A percentile compares a stretch with the other conserved stretches of the same genome.
These are phyloP conservation scores for Pachymerium ferrugineum DNA, from an alignment of 2,888 invertebrate genomes.

Conservation along the genomic window DNA sequence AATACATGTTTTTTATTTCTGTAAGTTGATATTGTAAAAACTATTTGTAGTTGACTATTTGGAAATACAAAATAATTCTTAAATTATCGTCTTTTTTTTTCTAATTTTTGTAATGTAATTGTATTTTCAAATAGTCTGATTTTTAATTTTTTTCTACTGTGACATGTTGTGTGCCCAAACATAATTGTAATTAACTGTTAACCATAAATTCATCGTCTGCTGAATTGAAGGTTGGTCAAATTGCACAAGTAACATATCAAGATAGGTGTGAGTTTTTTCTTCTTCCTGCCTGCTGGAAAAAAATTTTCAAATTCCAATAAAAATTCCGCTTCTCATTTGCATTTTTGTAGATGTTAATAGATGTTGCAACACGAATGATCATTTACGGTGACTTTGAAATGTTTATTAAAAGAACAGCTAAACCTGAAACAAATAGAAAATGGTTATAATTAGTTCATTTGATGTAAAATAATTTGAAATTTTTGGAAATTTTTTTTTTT, in stretches of 20 bases:
- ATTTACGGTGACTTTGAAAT: too few species aligned
- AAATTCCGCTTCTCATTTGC: not conserved
- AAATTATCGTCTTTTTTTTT: too few species aligned
- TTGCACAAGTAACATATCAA: slow-evolving; percentile 19
- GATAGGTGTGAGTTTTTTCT: not conserved
- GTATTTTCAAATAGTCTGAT: not conserved
- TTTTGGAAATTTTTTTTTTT: too few species aligned
- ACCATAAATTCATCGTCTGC: not conserved
- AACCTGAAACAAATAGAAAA: too few species aligned
- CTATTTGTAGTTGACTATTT: not conserved
- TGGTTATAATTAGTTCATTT: too few species aligned
- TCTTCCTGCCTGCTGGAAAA: not conserved
- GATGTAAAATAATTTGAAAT: too few species aligned
- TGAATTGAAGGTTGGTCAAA: not conserved
- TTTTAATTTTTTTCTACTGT: not conserved
- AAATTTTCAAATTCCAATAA: not conserved
- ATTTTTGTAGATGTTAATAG: too few species aligned
- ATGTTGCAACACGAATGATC: too few species aligned
- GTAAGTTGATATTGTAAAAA: not conserved
- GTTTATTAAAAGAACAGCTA: too few species aligned
- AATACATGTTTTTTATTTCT: not conserved
- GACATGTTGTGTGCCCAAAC: not conserved
- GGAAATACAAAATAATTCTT: too few species aligned
- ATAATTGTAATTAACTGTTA: not conserved
- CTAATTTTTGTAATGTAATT: not conserved